Conservation (phyloP, 2,888 invertebrate genomes). For the Leuctra nigra region DNA sequence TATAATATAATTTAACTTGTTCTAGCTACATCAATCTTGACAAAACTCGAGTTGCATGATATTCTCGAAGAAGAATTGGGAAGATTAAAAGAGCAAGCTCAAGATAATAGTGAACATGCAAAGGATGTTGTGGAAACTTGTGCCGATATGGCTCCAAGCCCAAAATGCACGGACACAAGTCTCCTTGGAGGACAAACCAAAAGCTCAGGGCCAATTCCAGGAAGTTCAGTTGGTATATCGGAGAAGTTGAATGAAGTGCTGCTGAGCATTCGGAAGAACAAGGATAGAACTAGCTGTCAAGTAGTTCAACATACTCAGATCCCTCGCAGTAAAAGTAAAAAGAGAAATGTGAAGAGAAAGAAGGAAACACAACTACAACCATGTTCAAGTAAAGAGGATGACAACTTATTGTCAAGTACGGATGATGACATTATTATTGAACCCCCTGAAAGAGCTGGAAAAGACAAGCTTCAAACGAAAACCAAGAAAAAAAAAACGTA, state of each 20-base stretch:
- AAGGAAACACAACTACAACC: too few relatives aligned
- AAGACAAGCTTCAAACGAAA: too few relatives aligned
- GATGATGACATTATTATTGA: too few relatives aligned
- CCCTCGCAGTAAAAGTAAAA: neutral
- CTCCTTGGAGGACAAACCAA: too few relatives aligned
- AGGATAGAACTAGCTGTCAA: constrained; percentile 22
- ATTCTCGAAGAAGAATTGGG: constrained; percentile 47
- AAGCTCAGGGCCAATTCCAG: too few relatives aligned
- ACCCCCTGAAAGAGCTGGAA: too few relatives aligned
- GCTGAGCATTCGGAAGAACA: constrained; percentile 20
- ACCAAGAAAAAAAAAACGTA: too few relatives aligned
- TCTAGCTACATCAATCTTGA: constrained; percentile 44
- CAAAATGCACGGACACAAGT: too few relatives aligned
- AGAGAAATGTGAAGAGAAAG: constrained; percentile 8
- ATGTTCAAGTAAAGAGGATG: too few relatives aligned
- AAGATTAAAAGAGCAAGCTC: neutral
- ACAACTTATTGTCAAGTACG: too few relatives aligned
- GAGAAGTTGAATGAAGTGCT: constrained; percentile 21
- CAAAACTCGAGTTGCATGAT: constrained; percentile 42
- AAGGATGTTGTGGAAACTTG: neutral
- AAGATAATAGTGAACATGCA: neutral
- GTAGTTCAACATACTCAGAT: constrained; percentile 14
- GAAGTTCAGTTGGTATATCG: constrained; percentile 2
- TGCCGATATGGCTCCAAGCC: too few relatives aligned
- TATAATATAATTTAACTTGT: constrained; percentile 23